Evolutionary conservation across 2,113 vertebrate species (phyloP).

Genomic region (Scytalopus superciliaris): DNA sequence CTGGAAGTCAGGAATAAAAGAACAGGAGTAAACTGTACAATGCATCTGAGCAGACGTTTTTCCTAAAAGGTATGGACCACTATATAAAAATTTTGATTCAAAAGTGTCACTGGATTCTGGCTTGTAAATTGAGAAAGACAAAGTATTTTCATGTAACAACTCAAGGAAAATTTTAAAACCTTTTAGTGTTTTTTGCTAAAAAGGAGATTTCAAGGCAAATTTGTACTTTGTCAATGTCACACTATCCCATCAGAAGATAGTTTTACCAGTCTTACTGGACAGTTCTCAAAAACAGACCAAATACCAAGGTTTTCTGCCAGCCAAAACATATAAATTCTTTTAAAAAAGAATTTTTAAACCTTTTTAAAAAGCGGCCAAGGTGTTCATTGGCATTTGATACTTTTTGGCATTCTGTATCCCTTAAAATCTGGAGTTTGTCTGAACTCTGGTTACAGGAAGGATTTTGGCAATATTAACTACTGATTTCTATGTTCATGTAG

Average conservation of each 20-base stretch:
- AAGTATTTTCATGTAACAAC: neutral
- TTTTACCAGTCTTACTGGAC: neutral
- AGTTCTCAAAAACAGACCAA: neutral
- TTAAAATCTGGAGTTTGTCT: neutral
- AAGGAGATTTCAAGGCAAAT: neutral
- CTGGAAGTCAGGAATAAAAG: neutral
- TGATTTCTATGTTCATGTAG: neutral
- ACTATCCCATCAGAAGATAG: neutral
- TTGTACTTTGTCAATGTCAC: neutral
- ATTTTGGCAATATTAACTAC: neutral
- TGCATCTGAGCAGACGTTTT: neutral
- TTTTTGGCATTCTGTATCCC: neutral
- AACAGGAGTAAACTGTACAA: neutral
- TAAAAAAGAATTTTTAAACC: neutral
- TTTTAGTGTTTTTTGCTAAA: neutral
- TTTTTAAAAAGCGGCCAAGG: accelerated
- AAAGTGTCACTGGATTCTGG: neutral
- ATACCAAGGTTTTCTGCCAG: neutral
- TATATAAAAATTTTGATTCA: neutral
- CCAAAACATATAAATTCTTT: neutral
- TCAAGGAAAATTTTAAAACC: neutral
- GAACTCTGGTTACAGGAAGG: neutral
- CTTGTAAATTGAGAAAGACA: neutral
- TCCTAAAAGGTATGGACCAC: neutral
- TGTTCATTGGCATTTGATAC: neutral